Base-by-base conservation (phyloP, 2,113 vertebrate species). In the Cyprinodon brontotheroides region DNA sequence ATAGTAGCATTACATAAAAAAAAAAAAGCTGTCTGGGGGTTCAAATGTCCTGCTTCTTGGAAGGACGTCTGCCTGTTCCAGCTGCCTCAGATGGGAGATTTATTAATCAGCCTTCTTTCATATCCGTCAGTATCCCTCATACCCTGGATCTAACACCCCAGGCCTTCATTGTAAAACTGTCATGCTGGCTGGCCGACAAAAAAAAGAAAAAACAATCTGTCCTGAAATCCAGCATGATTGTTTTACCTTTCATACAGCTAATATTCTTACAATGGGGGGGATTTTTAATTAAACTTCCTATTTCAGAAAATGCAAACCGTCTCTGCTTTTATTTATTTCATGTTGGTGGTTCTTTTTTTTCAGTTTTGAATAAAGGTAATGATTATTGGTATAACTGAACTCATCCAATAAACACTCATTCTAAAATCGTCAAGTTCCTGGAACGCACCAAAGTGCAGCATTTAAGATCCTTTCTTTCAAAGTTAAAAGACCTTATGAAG, bases 1-100 rank as follows among this genome's bases (percentile, higher is more conserved):
- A 29, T 29, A 29, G 29, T 29, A 29, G 29, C 29, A 29, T 29
- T 29, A 29, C 29, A 29, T 29, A 1, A 29, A 29, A 29, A 29
- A 29, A 29, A 29, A 29, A 29, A 29, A 61, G n/a, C 15, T 43
- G 6, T 39, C 9, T 11, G 22, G 2, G n/a, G 53, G 3, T n/a
- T 22, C n/a, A 43, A 29, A 61, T 41, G 43, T 64, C 72, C 47
- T 15, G 38, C 11, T 70, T 73, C 50, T 72, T 39, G 29, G 76
- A 87, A 85, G 86, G 87, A 78, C 86, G 89, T 84, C 77, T 83
- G 60, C 61, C 72, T 80, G 68, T 88, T 72, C 77, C 82, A 87
- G 73, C 65, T 70, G 64, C 48, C 64, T 61, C 79, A 78, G 83
- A 88, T 80, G 73, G 70, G 38, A 85, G 80, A 88, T 87, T 79